Base-by-base conservation (phyloP, 2,888 invertebrate species). In the Synanthedon myopaeformis region DNA sequence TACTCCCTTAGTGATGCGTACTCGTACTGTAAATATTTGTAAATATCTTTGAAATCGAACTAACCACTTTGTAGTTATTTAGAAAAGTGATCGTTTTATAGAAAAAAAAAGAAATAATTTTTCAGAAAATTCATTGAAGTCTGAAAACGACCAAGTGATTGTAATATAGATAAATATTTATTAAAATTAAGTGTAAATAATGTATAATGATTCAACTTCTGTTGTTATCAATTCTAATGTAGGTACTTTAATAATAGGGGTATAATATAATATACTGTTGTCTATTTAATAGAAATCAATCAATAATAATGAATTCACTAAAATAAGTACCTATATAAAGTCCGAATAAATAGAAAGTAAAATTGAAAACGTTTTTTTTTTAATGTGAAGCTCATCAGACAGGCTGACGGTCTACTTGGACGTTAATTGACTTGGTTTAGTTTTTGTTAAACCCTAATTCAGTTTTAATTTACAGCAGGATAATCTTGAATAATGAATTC, bases 131-230 rank as follows among this genome's bases (percentile, higher is more conserved):
- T 35, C 35, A 35, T 70, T 76, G 70, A 85, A 85, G 86, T 86
- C 86, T 86, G 87, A 86, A 73, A 82, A 76, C 83, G 86, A 87
- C 86, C 86, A 87, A 87, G 79, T 74, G 77, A 71, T 67, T 81
- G 82, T 86, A n/a, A n/a, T n/a, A n/a, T n/a, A 82, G 74, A 79
- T 78, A 76, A 55, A 67, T 70, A 64, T 67, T 60, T 56, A 61
- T 64, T 76, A 79, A 73, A 64, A 65, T 68, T 79, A 78, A 72
- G 68, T 84, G 82, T 85, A 84, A 61, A 85, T 83, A 84, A 63
- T 63, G 63, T 76, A 59, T 67, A 74, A 68, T 64, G 71, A 75
- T 71, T 78, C 74, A 76, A 75, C 70, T 73, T 69, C 73, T 71
- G 76, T 82, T 83, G 75, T 76, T 77, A 67, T 64, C 64, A 58